Base-by-base conservation (phyloP, 2,888 invertebrate genomes). In the Notodonta ziczac region DNA sequence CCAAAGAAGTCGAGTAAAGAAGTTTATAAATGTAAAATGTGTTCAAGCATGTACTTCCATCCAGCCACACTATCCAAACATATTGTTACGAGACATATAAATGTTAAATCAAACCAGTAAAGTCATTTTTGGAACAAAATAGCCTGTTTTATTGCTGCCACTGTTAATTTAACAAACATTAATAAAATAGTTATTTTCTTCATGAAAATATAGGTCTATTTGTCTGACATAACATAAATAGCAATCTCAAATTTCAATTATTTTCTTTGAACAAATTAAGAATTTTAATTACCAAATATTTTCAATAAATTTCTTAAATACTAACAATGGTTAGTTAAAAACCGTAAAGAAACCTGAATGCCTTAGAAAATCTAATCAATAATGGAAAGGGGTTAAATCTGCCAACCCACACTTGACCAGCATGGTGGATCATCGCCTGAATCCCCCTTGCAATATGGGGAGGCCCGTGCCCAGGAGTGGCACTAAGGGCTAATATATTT, bases 21-120 rank as follows among this genome's bases (percentile, higher is more conserved):
- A 61, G 66, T 82, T 9, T 85, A 79, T 62, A 90, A 86, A 69
- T 93, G 93, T 66, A 89, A 87, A 70, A 89, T 93, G 88, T 93
- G 93, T 62, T 73, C 86, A 0, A 80, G 85, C 44, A 83, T 83
- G 24, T 93, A 85, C 66, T 80, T 81, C n/a, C 84, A 91, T 62
- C 76, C 87, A 0, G 78, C 88, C 7, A 84, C 89, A 46, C 78
- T 93, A 2, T 84, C 89, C 0, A 91, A 89, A 80, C 93, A 93
- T 76, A 90, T 93, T 72, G 76, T 90, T 12, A 73, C 81, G 59
- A 83, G 77, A 57, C 93, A 93, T 78, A 88, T 93, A 69, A 84
- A 86, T 77, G 71, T 79, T 7, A 75, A 74, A 73, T 67, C 53
- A 58, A 66, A 76, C 75, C 74, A 72, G 71, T 73, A 51, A 51